These are phyloP conservation scores for Sitta carolinensis DNA, from an alignment of 2,797 vertebrate species.

Conservation along the genomic window DNA sequence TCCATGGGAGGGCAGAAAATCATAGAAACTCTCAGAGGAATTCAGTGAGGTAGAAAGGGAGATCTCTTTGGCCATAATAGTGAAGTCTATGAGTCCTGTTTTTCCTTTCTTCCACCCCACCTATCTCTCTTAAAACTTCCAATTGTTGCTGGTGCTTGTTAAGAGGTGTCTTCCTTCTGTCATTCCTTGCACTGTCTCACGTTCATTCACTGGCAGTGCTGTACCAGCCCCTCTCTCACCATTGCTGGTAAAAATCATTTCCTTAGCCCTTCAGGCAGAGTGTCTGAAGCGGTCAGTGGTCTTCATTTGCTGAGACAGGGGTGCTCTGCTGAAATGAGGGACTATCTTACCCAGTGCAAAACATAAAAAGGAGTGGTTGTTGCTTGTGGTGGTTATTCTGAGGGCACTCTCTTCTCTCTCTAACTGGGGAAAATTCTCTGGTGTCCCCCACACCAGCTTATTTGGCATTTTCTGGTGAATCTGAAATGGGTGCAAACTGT, in stretches of 20 bases:
- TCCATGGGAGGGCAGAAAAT: neutral
- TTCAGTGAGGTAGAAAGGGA: neutral
- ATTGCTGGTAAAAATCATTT: neutral
- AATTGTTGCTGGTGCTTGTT: neutral
- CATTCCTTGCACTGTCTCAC: neutral
- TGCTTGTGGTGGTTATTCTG: neutral
- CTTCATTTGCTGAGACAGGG: neutral
- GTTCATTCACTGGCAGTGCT: neutral
- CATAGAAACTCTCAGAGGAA: neutral
- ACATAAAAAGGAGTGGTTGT: neutral
- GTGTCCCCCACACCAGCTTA: neutral
- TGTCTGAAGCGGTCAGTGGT: neutral
- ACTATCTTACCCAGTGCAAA: neutral
- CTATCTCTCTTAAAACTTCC: neutral
- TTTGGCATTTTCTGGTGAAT: neutral
- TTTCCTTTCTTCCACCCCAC: neutral
- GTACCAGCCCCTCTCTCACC: neutral
- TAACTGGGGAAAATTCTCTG: neutral
- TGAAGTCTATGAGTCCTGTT: neutral
- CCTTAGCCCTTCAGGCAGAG: neutral
- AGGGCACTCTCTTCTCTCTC: neutral
- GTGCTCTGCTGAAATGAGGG: neutral
- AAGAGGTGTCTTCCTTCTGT: neutral
- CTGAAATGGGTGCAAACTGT: neutral
- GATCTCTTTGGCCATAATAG: neutral